Evolutionary conservation across 2,888 invertebrate species (phyloP).

Genomic region (Patella pellucida): DNA sequence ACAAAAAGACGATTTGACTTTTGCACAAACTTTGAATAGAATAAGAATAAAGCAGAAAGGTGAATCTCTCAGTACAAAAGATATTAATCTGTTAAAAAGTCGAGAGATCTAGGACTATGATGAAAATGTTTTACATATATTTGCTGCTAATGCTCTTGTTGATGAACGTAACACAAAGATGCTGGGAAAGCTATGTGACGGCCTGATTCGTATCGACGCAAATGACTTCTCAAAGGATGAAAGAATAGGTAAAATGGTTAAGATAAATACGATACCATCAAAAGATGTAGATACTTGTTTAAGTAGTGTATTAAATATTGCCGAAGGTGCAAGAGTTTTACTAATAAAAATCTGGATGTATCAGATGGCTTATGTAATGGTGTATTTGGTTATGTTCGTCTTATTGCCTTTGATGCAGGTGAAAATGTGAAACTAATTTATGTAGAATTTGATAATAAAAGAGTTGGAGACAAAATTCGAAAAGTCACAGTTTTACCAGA

Average conservation of each 20-base stretch:
- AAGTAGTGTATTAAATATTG: background rate
- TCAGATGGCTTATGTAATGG: slow-evolving; percentile 25
- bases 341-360: slow-evolving; percentile 20
- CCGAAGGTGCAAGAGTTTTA: slow-evolving; percentile 22
- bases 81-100: slow-evolving; percentile 3
- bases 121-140: slow-evolving; percentile 14
- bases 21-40: slow-evolving; percentile 19
- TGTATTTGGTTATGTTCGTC: slow-evolving; percentile 18
- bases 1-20: slow-evolving; percentile 11
- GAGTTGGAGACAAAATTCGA: slow-evolving; percentile 1
- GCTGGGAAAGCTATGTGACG: background rate
- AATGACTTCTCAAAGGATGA: slow-evolving; percentile 14
- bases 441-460: slow-evolving; percentile 20
- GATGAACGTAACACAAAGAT: slow-evolving; percentile 9
- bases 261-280: background rate
- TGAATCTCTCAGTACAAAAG: background rate
- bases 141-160: slow-evolving; percentile 12
- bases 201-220: background rate
- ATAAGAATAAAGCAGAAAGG: background rate
- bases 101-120: slow-evolving; percentile 3
- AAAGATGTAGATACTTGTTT: background rate
- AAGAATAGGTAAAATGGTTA: slow-evolving; percentile 11
- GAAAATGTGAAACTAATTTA: background rate
- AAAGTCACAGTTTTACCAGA: background rate
- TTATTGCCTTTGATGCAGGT: background rate